Percentiles rank a stretch among this genome's conserved stretches.
Conservation (phyloP, 2,888 invertebrate species). For the Oscheius sp. region DNA sequence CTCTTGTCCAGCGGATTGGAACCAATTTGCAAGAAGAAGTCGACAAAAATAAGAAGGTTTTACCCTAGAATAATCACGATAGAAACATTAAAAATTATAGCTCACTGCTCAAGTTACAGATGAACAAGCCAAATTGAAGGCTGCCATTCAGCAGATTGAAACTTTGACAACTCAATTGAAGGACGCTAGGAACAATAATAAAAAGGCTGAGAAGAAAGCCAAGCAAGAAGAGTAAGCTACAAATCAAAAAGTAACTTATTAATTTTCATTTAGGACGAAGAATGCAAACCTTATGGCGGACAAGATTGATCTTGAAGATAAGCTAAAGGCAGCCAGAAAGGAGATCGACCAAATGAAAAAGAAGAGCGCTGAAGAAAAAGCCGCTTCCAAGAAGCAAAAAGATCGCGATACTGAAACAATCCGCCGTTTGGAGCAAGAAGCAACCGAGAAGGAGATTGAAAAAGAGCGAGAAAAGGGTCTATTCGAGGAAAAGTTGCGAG, state of each 20-base stretch:
- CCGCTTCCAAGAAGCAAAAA: constrained; percentile 48
- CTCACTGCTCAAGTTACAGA: constrained; percentile 21
- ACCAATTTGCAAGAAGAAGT: constrained; percentile 21
- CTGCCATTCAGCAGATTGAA: constrained; percentile 30
- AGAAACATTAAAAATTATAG: neutral
- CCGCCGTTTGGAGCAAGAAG: constrained; percentile 30
- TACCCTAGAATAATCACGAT: neutral
- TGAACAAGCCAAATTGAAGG: neutral
- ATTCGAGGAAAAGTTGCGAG: constrained; percentile 20
- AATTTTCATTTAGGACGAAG: constrained; percentile 30
- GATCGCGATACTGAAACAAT: constrained; percentile 21
- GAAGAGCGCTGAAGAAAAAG: constrained; percentile 49
- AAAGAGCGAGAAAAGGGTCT: constrained; percentile 18
- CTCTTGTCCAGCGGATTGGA: constrained; percentile 27
- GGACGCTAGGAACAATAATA: constrained; percentile 41
- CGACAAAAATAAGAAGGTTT: constrained; percentile 30
- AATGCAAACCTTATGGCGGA: constrained; percentile 35
- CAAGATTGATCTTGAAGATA: constrained; percentile 49
- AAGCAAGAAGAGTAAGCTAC: constrained; percentile 46
- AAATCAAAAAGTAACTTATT: constrained; percentile 10
- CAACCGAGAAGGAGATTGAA: constrained; percentile 28
- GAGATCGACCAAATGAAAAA: constrained; percentile 53
- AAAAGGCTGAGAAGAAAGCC: constrained; percentile 51
- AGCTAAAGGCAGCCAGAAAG: constrained; percentile 39
- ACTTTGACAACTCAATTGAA: constrained; percentile 39